Conservation (phyloP, 2,113 vertebrate genomes). For the Rhinichthys klamathensis region DNA sequence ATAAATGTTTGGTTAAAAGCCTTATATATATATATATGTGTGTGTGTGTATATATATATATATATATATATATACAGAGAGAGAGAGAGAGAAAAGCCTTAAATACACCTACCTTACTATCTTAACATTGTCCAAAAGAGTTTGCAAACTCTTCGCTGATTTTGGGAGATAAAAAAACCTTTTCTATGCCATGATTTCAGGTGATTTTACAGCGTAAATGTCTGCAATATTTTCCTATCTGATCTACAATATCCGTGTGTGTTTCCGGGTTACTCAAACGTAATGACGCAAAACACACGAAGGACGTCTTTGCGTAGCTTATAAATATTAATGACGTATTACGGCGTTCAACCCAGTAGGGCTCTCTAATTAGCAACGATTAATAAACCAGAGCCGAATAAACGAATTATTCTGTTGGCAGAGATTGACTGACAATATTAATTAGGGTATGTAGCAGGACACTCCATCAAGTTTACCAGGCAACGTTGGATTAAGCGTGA, state of each 20-base stretch:
- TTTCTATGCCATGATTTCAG: constrained; percentile 9
- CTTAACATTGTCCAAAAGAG: neutral
- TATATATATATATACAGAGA: too few relatives aligned
- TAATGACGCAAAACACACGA: neutral
- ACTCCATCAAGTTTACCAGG: neutral
- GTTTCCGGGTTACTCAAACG: constrained; percentile 40
- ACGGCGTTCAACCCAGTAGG: neutral
- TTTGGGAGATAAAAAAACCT: neutral
- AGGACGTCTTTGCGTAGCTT: neutral
- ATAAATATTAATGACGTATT: neutral
- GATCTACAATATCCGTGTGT: neutral
- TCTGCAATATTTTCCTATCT: neutral
- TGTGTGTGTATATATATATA: too few relatives aligned
- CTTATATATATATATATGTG: too few relatives aligned
- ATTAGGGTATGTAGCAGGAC: neutral
- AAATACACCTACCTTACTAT: neutral
- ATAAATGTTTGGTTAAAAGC: neutral
- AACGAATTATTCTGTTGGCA: too few relatives aligned
- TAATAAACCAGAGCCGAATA: too few relatives aligned
- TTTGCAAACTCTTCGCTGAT: neutral
- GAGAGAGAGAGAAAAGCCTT: too few relatives aligned
- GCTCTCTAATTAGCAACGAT: neutral
- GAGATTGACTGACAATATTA: neutral
- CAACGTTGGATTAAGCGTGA: neutral
- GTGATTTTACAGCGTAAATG: neutral